Evolutionary conservation across 1,140 invertebrate genomes (phyloP).

Genomic region (Drosophila virilis): DNA sequence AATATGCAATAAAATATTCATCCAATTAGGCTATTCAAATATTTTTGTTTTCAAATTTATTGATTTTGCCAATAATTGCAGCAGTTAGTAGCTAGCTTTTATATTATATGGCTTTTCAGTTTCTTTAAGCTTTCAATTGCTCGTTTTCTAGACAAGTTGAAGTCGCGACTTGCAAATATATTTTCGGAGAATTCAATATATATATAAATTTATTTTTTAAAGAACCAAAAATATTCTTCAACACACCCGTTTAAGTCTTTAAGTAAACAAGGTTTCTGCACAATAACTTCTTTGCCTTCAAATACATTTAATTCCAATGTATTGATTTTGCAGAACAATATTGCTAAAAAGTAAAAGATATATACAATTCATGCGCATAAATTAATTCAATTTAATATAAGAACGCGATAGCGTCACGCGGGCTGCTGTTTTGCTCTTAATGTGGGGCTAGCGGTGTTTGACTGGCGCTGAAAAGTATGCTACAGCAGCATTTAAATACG

Average conservation of each 20-base stretch:
- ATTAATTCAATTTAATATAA: slow-evolving; percentile 17
- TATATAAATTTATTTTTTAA: no score
- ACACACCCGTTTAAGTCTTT: not conserved
- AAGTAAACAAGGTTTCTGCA: not conserved
- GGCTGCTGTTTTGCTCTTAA: slow-evolving; percentile 9
- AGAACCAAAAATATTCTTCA: not conserved
- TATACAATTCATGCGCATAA: not conserved
- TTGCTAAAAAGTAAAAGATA: not conserved
- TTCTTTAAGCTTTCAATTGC: no score
- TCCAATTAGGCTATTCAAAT: no score
- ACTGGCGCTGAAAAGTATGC: slow-evolving; percentile 31
- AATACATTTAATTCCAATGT: not conserved
- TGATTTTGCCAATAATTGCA: no score
- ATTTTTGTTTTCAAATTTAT: no score
- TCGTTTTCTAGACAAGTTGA: no score
- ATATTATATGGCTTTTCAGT: no score
- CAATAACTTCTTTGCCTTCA: no score
- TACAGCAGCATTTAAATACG: slow-evolving; percentile 29
- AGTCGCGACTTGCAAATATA: no score
- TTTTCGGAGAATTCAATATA: no score
- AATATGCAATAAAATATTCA: no score
- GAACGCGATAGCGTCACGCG: not conserved
- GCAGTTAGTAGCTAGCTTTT: no score
- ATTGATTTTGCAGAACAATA: slow-evolving; percentile 8
- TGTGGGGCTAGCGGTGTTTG: not conserved